Conservation (phyloP, 2,888 invertebrate genomes). For the Ypsolopha scabrella region DNA sequence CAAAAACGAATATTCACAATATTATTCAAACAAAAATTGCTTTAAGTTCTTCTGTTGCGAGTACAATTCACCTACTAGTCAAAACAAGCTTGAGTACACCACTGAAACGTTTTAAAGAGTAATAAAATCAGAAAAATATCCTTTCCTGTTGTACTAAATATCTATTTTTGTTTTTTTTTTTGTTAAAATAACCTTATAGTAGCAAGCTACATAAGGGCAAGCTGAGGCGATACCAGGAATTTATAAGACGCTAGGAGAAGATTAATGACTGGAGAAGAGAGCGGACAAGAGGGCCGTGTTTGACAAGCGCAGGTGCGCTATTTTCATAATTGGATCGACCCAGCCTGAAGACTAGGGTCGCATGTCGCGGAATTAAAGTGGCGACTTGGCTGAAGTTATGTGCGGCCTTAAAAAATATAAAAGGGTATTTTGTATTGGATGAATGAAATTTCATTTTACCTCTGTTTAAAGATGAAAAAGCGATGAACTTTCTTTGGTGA, state of each 20-base stretch:
- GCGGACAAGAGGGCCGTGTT: constrained; percentile 62
- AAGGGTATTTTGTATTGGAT: too few relatives aligned
- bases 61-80: too few relatives aligned
- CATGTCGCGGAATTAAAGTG: constrained; percentile 4
- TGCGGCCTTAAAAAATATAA: too few relatives aligned
- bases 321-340: constrained; percentile 69
- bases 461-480: too few relatives aligned
- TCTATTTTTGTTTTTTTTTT: too few relatives aligned
- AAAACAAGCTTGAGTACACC: too few relatives aligned
- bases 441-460: too few relatives aligned
- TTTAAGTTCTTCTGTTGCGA: too few relatives aligned
- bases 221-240: constrained; percentile 47
- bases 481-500: too few relatives aligned
- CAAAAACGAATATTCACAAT: too few relatives aligned
- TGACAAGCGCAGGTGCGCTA: constrained; percentile 69
- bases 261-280: constrained; percentile 53
- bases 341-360: constrained; percentile 11
- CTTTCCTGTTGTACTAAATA: not conserved
- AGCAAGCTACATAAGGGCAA: constrained; percentile 7
- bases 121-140: not conserved
- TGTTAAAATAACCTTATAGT: constrained; percentile 1
- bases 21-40: too few relatives aligned
- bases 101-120: too few relatives aligned
- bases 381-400: not conserved
- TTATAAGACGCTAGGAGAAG: constrained; percentile 55